phyloP scores from a whole-genome alignment of 2,888 invertebrate species.

The Rambutsinella grinnellia region DNA sequence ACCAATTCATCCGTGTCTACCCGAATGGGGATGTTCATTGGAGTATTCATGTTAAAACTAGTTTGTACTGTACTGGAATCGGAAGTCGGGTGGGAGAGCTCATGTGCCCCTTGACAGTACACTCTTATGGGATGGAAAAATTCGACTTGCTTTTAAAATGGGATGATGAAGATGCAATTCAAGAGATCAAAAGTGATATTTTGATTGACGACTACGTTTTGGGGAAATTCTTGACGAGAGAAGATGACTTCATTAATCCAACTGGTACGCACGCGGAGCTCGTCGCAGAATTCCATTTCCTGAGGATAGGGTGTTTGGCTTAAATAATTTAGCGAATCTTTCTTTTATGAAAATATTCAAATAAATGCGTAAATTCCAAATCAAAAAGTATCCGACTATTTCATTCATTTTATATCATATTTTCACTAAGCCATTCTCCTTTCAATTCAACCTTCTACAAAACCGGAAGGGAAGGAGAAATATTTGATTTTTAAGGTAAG shows the following conservation, averaged over 20 bases:
- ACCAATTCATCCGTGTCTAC: conserved; percentile 7
- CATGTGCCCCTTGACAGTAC: background rate
- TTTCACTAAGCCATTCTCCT: too few relatives aligned
- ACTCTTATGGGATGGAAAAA: background rate
- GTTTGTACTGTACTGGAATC: conserved; percentile 19
- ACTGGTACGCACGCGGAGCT: background rate
- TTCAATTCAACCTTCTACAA: too few relatives aligned
- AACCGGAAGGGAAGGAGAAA: too few relatives aligned
- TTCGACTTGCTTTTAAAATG: background rate
- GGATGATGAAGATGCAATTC: background rate
- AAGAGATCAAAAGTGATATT: background rate
- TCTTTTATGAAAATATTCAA: too few relatives aligned
- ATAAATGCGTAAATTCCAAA: too few relatives aligned
- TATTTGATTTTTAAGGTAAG: too few relatives aligned
- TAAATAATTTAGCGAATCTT: too few relatives aligned
- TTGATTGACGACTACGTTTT: background rate
- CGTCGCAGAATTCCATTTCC: background rate
- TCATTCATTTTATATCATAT: too few relatives aligned
- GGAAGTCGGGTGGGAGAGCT: conserved; percentile 19
- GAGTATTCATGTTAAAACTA: conserved; percentile 17
- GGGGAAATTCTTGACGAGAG: background rate
- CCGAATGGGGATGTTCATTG: conserved; percentile 32
- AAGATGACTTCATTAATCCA: background rate
- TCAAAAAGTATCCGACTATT: too few relatives aligned
- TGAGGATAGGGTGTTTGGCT: background rate